Percentiles rank a stretch among this genome's conserved stretches.
phyloP scores from a whole-genome alignment of 2,888 invertebrate species.

The Timema cristinae region DNA sequence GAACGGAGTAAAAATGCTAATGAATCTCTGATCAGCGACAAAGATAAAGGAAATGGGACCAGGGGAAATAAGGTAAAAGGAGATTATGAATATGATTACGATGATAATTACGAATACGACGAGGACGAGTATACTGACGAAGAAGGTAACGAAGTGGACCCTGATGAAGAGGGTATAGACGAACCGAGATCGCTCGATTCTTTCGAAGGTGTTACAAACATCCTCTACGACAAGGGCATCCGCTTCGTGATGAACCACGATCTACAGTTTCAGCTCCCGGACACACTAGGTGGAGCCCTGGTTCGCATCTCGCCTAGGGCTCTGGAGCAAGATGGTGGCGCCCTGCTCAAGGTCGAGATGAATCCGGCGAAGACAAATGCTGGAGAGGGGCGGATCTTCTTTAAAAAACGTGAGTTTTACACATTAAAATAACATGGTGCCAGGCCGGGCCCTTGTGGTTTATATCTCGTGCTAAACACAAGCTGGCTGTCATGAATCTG shows the following conservation, averaged over 20 bases:
- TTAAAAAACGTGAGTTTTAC: slow-evolving; percentile 62
- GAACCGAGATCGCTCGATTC: slow-evolving; percentile 3
- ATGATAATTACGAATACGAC: slow-evolving; percentile 13
- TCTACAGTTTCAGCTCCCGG: slow-evolving; percentile 66
- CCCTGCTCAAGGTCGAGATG: slow-evolving; percentile 68
- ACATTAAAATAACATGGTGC: too few species aligned
- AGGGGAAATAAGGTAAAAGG: slow-evolving; percentile 36
- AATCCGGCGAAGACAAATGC: slow-evolving; percentile 48
- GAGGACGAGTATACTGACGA: slow-evolving; percentile 23
- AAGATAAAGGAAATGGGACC: not conserved
- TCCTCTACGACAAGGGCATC: slow-evolving; percentile 64
- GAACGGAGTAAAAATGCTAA: slow-evolving; percentile 23
- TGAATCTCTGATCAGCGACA: not conserved
- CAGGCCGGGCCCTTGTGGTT: too few species aligned
- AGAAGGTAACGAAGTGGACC: slow-evolving; percentile 33
- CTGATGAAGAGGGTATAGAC: slow-evolving; percentile 34
- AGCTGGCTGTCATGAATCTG: too few species aligned
- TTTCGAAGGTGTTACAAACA: slow-evolving; percentile 70
- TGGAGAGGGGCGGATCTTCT: slow-evolving; percentile 57
- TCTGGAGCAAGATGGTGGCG: slow-evolving; percentile 64
- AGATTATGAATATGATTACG: not conserved
- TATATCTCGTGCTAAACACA: too few species aligned
- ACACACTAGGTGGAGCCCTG: slow-evolving; percentile 65
- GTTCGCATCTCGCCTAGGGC: slow-evolving; percentile 70
- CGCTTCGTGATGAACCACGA: slow-evolving; percentile 76